Conservation (phyloP, 2,113 vertebrate species). For the Menura novaehollandiae region DNA sequence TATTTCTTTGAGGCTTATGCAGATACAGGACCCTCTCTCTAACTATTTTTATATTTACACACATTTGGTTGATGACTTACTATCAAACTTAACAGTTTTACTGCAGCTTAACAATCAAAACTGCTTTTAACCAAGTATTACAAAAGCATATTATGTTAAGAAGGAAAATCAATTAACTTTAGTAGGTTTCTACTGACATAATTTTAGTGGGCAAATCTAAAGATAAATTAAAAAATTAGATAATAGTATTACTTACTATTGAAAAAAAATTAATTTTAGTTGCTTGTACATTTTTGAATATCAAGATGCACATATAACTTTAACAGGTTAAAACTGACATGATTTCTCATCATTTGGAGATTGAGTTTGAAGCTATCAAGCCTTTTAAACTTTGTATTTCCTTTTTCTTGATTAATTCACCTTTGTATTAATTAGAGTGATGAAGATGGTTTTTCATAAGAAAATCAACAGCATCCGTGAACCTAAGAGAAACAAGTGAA, state of each 20-base stretch:
- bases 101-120: not conserved
- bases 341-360: not conserved
- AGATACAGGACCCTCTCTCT: not conserved
- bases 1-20: not conserved
- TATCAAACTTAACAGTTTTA: not conserved
- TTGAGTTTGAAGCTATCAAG: not conserved
- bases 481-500: not conserved
- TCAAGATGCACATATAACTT: not conserved
- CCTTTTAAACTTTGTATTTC: not conserved
- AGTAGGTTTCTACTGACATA: not conserved
- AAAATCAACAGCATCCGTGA: not conserved
- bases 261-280: not conserved
- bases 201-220: not conserved
- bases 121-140: not conserved
- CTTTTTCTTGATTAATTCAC: not conserved
- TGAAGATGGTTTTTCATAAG: not conserved
- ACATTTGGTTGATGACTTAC: not conserved
- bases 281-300: not conserved
- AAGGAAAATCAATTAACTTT: not conserved
- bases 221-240: not conserved
- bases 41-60: not conserved
- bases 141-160: not conserved
- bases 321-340: not conserved
- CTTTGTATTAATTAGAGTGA: not conserved
- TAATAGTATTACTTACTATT: not conserved